Conservation (phyloP, 2,888 invertebrate species). For the Scaptomyza flava region DNA sequence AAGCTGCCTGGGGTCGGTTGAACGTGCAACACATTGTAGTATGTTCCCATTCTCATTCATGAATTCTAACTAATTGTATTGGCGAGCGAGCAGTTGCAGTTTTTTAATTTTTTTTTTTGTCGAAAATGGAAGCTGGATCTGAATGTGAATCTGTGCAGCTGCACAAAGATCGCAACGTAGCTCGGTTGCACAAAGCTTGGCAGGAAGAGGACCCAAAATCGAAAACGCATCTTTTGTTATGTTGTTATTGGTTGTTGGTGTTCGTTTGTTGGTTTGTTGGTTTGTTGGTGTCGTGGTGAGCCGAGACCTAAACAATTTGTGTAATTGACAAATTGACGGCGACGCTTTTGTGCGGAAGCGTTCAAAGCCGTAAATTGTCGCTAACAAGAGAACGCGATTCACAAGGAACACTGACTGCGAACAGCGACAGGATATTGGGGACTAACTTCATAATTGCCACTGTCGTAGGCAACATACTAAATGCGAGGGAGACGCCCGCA, state of each 20-base stretch:
- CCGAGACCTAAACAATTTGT: constrained; percentile 79
- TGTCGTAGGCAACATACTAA: constrained; percentile 37
- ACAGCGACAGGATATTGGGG: constrained; percentile 47
- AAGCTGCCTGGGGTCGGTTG: constrained; percentile 63
- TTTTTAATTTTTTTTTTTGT: constrained; percentile 18
- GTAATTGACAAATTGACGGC: constrained; percentile 84
- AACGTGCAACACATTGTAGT: constrained; percentile 16
- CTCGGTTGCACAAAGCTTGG: constrained; percentile 57
- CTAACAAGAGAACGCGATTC: constrained; percentile 72
- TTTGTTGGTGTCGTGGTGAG: constrained; percentile 45
- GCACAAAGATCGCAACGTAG: constrained; percentile 64
- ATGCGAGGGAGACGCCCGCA: constrained; percentile 57
- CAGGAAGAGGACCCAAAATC: constrained; percentile 58
- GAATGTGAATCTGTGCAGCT: constrained; percentile 78
- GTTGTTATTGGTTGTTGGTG: constrained; percentile 35
- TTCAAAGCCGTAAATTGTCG: constrained; percentile 79
- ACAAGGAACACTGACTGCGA: constrained; percentile 14
- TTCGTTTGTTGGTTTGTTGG: constrained; percentile 17
- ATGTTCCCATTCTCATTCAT: constrained; percentile 68
- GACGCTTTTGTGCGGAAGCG: constrained; percentile 79
- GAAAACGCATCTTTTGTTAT: constrained; percentile 52
- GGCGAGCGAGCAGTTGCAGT: constrained; percentile 68
- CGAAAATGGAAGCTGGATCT: constrained; percentile 56
- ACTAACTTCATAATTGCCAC: constrained; percentile 55
- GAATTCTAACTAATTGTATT: constrained; percentile 83